Base-by-base conservation (phyloP, 2,888 invertebrate species). In the Spisula solida region DNA sequence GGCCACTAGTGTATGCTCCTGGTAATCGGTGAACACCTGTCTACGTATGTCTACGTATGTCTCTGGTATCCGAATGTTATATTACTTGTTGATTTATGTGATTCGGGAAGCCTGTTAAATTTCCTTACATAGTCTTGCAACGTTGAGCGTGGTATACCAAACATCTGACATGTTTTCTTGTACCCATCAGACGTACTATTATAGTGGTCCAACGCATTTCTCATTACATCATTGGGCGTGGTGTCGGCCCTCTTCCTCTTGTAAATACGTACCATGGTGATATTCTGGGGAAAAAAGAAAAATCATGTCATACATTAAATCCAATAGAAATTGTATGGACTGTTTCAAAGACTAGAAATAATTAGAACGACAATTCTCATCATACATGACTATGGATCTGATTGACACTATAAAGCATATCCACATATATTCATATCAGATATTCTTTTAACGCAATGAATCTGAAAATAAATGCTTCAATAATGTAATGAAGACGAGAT, bases 11-110 rank as follows among this genome's bases (percentile, higher is more conserved):
- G 8, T 81, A n/a, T 56, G 14, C 81, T 89, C 89, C 51, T 89
- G 89, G 29, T 83, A 81, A 83, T 86, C 86, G 31, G 86, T 79
- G 48, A 86, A 89, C 20, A 89, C 86, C 29, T 89, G 89, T 55
- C 88, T 88, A 14, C 80, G n/a, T n/a, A n/a, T n/a, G n/a, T n/a
- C n/a, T n/a, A n/a, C n/a, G n/a, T n/a, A n/a, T n/a, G 83, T 84
- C 41, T 88, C 80, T 88, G 84, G 31, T 88, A 88, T 14, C 84
- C 88, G 48, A 84, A 88, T 66, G 51, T 66, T 8, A 88, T 66
- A 34, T 56, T 80, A 20, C 66, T 47, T 79, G 56, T 56, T n/a
- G 88, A 79, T 85, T 66, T 88, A n/a, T 85, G 85, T n/a, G 79
- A 29, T 34, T 20, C 78, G 31, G 82, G 82, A 70, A 85, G 48